A percentile compares a stretch with the other conserved stretches of the same genome.
Conservation (phyloP, 2,113 vertebrate species). For the Arenaria interpres region DNA sequence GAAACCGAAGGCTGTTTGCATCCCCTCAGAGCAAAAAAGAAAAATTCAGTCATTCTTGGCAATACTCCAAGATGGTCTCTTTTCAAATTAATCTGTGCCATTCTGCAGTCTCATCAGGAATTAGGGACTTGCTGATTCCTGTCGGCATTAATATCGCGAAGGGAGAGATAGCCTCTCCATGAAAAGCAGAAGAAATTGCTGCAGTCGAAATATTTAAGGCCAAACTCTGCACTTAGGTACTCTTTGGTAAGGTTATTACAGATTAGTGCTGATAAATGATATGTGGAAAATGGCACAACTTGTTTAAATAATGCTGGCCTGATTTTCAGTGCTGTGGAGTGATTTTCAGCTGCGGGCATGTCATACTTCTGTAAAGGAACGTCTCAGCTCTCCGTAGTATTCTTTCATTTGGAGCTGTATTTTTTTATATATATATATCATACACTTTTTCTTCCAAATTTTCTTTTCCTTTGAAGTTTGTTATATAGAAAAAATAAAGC, state of each 20-base stretch:
- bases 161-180: background rate
- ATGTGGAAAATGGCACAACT: background rate
- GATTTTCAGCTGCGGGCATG: background rate
- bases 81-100: background rate
- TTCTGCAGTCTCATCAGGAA: background rate
- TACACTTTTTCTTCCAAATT: background rate
- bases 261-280: background rate
- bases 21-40: background rate
- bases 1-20: background rate
- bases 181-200: background rate
- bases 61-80: background rate
- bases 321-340: background rate
- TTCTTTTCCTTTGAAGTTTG: conserved; percentile 6
- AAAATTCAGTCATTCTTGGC: background rate
- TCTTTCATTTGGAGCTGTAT: background rate
- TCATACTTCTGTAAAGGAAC: background rate
- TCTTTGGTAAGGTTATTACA: background rate
- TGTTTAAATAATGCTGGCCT: background rate
- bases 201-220: background rate
- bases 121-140: background rate
- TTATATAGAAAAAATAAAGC: conserved; percentile 1
- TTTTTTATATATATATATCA: background rate
- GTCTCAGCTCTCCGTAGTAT: background rate
- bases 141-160: background rate
- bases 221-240: background rate